Conservation (phyloP, 2,888 invertebrate species). For the Erannis defoliaria region DNA sequence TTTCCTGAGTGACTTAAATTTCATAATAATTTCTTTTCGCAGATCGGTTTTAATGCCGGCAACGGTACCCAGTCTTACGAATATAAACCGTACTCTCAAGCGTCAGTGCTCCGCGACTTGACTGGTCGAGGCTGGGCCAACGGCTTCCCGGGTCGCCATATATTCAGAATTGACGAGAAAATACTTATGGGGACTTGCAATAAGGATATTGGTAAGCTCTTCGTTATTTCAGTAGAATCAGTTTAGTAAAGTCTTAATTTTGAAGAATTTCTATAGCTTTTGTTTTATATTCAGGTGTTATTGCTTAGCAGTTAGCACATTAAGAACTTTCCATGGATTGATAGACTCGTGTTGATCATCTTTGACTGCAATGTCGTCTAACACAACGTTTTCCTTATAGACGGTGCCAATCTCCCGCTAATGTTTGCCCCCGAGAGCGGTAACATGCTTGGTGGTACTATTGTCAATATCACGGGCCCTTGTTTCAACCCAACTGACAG, state of each 20-base stretch:
- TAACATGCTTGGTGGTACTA: conserved; percentile 98
- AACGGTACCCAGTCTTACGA: conserved; percentile 96
- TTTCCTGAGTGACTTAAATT: too few relatives aligned
- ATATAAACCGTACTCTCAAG: conserved; percentile 96
- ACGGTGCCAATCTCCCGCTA: conserved; percentile 92
- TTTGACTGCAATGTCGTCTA: background rate
- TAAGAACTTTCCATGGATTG: too few relatives aligned
- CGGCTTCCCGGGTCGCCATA: conserved; percentile 95
- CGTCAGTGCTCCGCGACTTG: conserved; percentile 93
- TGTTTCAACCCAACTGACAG: conserved; percentile 93
- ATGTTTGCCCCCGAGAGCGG: conserved; percentile 98
- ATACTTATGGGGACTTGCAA: conserved; percentile 97
- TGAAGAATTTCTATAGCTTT: background rate
- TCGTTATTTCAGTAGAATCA: background rate
- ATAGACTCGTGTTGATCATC: too few relatives aligned
- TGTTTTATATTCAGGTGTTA: background rate
- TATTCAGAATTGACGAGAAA: conserved; percentile 97
- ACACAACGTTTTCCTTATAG: conserved; percentile 70
- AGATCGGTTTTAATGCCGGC: conserved; percentile 99
- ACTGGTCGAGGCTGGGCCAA: conserved; percentile 95
- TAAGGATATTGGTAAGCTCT: conserved; percentile 91
- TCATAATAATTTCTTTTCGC: conserved; percentile 42
- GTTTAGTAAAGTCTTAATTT: background rate
- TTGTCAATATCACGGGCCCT: conserved; percentile 98
- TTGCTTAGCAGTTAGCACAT: too few relatives aligned